Percentiles rank a stretch among this genome's conserved stretches.
These are phyloP conservation scores for Rhabdomys pumilio DNA, from an alignment of 2,797 vertebrate species.

Conservation along the genomic window DNA sequence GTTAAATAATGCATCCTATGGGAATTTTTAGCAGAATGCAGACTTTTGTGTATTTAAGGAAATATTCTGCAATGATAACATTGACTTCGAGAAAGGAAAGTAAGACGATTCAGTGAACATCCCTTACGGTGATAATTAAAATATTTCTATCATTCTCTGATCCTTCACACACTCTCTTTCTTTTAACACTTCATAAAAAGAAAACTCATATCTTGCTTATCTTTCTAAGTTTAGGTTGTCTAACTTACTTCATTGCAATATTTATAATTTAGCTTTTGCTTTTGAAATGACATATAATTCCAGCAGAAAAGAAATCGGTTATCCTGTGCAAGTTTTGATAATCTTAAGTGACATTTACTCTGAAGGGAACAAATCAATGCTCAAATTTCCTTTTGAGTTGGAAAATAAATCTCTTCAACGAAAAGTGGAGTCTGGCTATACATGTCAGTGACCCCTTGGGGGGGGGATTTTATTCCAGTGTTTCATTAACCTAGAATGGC, in stretches of 20 bases:
- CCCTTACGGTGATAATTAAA: conserved; percentile 58
- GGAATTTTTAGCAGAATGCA: conserved; percentile 81
- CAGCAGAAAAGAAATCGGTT: conserved; percentile 52
- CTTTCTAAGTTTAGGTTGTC: conserved; percentile 46
- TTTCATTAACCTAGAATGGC: conserved; percentile 61
- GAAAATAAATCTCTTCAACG: conserved; percentile 33
- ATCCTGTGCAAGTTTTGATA: conserved; percentile 30
- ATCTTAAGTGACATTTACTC: conserved; percentile 18
- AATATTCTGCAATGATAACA: conserved; percentile 76
- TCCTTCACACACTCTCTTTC: not conserved
- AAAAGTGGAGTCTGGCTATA: conserved; percentile 49
- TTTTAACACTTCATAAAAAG: not conserved
- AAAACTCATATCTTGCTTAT: conserved; percentile 1
- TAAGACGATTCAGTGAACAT: conserved; percentile 53
- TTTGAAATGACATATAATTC: conserved; percentile 56
- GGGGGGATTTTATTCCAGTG: not conserved
- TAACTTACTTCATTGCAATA: conserved; percentile 48
- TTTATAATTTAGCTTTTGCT: conserved; percentile 56
- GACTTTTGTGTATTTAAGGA: conserved; percentile 81
- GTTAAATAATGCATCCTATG: conserved; percentile 79
- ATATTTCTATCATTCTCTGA: not conserved
- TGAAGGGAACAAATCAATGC: conserved; percentile 24
- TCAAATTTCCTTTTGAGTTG: conserved; percentile 52
- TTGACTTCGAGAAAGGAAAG: conserved; percentile 66
- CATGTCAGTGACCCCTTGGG: conserved; percentile 7